Conservation (phyloP, 2,113 vertebrate species). For the human (Homo sapiens) region DNA sequence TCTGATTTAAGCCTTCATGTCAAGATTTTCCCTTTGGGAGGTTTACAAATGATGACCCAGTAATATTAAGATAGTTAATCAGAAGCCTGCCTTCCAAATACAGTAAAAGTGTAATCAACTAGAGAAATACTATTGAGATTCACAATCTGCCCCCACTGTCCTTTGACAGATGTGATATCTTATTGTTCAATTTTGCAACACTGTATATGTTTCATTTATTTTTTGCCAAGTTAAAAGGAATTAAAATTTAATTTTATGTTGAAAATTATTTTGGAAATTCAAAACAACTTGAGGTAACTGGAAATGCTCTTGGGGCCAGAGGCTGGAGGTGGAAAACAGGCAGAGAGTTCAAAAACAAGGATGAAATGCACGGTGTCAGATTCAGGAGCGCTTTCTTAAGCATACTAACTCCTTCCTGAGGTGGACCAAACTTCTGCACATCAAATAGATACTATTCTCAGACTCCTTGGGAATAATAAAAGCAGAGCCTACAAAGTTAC, state of each 20-base stretch:
- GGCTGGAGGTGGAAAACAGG: background rate
- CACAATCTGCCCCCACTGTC: background rate
- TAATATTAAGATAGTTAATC: background rate
- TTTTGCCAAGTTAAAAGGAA: conserved; percentile 30
- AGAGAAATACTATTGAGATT: background rate
- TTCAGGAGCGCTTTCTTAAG: background rate
- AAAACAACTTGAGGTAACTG: conserved; percentile 10
- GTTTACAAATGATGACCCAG: background rate
- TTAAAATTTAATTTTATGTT: conserved; percentile 61
- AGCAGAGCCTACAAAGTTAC: background rate
- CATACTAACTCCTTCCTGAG: background rate
- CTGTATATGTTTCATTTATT: conserved; percentile 47
- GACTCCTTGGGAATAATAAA: background rate
- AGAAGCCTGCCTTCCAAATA: background rate
- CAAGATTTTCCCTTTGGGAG: background rate
- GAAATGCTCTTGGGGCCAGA: background rate
- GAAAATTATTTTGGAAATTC: conserved; percentile 51
- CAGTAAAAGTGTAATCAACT: background rate
- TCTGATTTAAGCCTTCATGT: background rate
- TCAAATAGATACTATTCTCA: background rate
- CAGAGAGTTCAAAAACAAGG: background rate
- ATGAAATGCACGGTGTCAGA: background rate
- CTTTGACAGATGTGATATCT: background rate
- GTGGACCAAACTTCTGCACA: background rate
- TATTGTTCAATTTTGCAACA: conserved; percentile 2